Percentiles rank a stretch among this genome's conserved stretches.
Evolutionary conservation across 2,113 vertebrate species (phyloP).

Genomic region (Edolisoma coerulescens): DNA sequence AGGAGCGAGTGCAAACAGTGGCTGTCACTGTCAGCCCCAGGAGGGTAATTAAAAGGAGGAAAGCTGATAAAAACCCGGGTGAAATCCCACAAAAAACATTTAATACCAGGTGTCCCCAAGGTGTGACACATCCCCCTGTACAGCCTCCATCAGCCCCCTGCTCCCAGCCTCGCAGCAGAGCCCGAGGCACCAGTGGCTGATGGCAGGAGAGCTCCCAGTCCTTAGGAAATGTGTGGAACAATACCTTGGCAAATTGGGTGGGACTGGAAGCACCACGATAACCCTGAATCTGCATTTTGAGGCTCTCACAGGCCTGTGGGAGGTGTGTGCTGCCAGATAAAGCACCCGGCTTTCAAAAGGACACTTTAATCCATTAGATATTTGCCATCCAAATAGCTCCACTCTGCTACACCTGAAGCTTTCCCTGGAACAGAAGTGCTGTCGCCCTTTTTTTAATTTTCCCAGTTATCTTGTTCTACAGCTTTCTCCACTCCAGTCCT

Average conservation of each 20-base stretch:
- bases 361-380: conserved; percentile 8
- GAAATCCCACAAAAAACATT: not conserved
- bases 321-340: conserved; percentile 49
- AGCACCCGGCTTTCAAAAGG: not conserved
- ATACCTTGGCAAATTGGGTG: not conserved
- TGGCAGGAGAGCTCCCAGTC: not conserved
- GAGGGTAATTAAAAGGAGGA: not conserved
- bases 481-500: conserved; percentile 11
- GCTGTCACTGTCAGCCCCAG: not conserved
- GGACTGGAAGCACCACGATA: conserved; percentile 23
- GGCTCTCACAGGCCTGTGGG: not conserved
- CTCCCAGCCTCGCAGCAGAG: not conserved
- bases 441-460: not conserved
- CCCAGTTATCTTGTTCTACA: conserved; percentile 35
- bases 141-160: not conserved
- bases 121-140: not conserved
- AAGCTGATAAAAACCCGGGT: not conserved
- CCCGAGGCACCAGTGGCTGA: not conserved
- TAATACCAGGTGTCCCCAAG: not conserved
- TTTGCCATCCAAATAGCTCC: not conserved
- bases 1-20: not conserved
- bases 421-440: not conserved
- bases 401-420: not conserved
- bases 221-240: not conserved
- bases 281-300: conserved; percentile 34